Evolutionary conservation across 2,888 invertebrate species (phyloP), one percentile per base, ranked within the genome.

Genomic region (Mimumesa dahlbomi): DNA sequence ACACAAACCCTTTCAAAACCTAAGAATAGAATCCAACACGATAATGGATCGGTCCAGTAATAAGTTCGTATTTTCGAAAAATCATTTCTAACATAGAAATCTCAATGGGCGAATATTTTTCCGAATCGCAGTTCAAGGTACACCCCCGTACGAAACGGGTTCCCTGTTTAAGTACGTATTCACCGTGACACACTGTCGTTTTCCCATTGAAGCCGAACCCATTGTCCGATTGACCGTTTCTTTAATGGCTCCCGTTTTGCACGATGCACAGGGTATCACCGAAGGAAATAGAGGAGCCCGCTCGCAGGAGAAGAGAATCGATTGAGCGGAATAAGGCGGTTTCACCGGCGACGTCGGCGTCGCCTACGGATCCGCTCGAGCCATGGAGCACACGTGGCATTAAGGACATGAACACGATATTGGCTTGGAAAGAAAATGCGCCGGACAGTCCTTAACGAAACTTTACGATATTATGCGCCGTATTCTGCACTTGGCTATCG

Each of bases 361-460:
- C 81, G 31, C 83, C 90, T 52, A 91, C 92, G 6, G 93, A 94
- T 90, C 93, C 93, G 3, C 88, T 94, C 67, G 93, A 94, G 83
- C 93, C 94, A 0, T 94, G 94, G 94, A 94, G 94, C 88, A 94
- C 93, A 40, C 92, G 93, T 75, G 92, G 92, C 77, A 92, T 94
- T 77, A 91, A 93, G 66, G 93, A 93, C 87, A 94, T 95, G 91
- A 94, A 94, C 88, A 92, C 93, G 80, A 93, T 94, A 83, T 90
- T 94, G 73, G 93, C 93, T 29, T 93, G 93, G 93, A 85, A 86
- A 65, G 92, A 92, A 84, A 90, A 91, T 75, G 90, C 90, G 72
- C 90, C 91, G 77, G 91, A 91, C 79, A 91, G 90, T 84, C 89
- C 90, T 81, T 91, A 88, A 90, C 81, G 77, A 65, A 62, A 68